Conservation (phyloP, 1,140 invertebrate species). For the Ctenoplectra terminalis region DNA sequence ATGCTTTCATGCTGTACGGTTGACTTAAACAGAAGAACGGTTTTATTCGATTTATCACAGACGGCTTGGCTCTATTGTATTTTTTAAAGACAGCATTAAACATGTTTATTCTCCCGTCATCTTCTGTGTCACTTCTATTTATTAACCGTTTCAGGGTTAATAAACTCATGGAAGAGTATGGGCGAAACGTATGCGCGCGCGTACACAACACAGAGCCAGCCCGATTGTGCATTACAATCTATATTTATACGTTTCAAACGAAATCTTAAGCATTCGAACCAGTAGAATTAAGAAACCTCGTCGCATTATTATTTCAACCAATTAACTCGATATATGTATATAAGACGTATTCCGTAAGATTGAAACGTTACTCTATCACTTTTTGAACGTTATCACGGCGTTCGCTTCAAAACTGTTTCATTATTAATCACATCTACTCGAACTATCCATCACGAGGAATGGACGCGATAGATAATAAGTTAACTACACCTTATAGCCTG, state of each 20-base stretch:
- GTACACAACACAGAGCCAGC: no score
- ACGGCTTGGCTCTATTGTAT: neutral
- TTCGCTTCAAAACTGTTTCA: no score
- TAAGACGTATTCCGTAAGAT: no score
- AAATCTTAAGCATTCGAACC: slow-evolving; percentile 11
- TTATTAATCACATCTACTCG: no score
- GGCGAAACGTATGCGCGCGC: neutral
- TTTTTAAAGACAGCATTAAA: slow-evolving; percentile 46
- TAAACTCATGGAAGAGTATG: slow-evolving; percentile 79
- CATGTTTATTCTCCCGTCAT: slow-evolving; percentile 88
- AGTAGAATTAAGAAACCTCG: no score
- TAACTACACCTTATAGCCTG: no score
- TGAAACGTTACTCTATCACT: no score
- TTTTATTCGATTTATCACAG: slow-evolving; percentile 14
- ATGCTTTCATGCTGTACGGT: neutral
- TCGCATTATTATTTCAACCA: no score
- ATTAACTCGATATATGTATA: no score
- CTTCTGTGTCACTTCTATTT: slow-evolving; percentile 82
- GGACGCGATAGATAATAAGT: no score
- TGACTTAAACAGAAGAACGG: neutral
- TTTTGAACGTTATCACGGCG: no score
- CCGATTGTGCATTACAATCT: slow-evolving; percentile 8
- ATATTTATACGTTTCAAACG: slow-evolving; percentile 24
- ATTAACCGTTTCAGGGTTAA: slow-evolving; percentile 85
- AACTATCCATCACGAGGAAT: no score